These are phyloP conservation scores for Spilarctia lutea DNA, from an alignment of 2,888 invertebrate genomes.

Conservation along the genomic window DNA sequence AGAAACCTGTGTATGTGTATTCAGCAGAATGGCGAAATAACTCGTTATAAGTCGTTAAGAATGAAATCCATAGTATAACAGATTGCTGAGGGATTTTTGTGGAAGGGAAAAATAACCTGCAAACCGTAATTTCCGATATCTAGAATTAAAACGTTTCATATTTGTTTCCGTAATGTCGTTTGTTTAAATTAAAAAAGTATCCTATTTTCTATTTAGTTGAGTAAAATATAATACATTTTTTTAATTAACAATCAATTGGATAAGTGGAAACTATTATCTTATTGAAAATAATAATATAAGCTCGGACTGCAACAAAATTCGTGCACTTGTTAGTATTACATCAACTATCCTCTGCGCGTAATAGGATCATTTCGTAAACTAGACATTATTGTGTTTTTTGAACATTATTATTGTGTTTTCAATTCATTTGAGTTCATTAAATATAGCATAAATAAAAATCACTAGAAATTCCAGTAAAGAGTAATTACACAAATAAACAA, in stretches of 20 bases:
- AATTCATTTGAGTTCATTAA: too few species aligned
- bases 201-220: not conserved
- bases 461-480: too few species aligned
- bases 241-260: not conserved
- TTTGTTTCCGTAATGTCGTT: not conserved
- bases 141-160: not conserved
- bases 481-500: too few species aligned
- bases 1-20: conserved; percentile 44
- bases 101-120: conserved; percentile 52
- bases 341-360: not conserved
- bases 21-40: conserved; percentile 57
- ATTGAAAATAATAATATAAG: too few species aligned
- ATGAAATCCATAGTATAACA: conserved; percentile 54
- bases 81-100: conserved; percentile 54
- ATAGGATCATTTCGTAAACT: too few species aligned
- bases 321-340: not conserved
- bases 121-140: conserved; percentile 26
- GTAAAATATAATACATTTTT: not conserved
- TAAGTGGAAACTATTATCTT: too few species aligned
- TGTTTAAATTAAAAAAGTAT: not conserved
- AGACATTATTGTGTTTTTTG: too few species aligned
- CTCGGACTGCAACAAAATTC: too few species aligned
- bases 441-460: too few species aligned
- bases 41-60: conserved; percentile 67
- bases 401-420: too few species aligned